Evolutionary conservation across 2,888 invertebrate genomes (phyloP).

Genomic region (Priocnemis perturbator): DNA sequence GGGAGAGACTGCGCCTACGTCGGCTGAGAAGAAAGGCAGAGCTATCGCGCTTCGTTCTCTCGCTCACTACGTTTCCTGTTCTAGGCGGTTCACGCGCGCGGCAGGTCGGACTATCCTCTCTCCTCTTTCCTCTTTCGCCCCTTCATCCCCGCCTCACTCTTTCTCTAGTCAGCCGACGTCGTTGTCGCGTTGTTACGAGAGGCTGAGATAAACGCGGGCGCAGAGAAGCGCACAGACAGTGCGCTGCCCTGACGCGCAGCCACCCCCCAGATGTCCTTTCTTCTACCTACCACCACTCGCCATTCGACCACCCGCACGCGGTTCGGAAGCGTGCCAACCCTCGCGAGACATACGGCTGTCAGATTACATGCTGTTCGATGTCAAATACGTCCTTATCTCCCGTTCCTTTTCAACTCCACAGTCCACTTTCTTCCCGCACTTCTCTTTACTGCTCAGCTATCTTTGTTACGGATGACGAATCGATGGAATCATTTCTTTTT

Average conservation of each 20-base stretch:
- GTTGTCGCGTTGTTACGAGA: conserved; percentile 22
- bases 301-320: conserved; percentile 52
- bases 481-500: no score
- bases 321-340: conserved; percentile 16
- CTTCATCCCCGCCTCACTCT: no score
- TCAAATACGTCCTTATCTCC: no score
- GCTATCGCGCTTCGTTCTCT: neutral
- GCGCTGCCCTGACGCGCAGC: conserved; percentile 38
- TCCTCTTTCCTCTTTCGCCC: conserved; percentile 32
- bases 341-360: neutral
- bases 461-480: no score
- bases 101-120: conserved; percentile 34
- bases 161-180: conserved; percentile 4
- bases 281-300: conserved; percentile 13
- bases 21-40: neutral
- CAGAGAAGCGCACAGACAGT: conserved; percentile 33
- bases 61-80: conserved; percentile 7
- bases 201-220: conserved; percentile 39
- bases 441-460: no score
- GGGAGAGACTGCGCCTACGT: conserved; percentile 11
- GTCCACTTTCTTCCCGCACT: no score
- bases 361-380: no score
- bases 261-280: conserved; percentile 22
- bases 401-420: no score
- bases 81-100: conserved; percentile 52